Percentiles rank a stretch among this genome's conserved stretches.
phyloP scores from a whole-genome alignment of 2,113 vertebrate genomes.

The Puffinus mauretanicus region DNA sequence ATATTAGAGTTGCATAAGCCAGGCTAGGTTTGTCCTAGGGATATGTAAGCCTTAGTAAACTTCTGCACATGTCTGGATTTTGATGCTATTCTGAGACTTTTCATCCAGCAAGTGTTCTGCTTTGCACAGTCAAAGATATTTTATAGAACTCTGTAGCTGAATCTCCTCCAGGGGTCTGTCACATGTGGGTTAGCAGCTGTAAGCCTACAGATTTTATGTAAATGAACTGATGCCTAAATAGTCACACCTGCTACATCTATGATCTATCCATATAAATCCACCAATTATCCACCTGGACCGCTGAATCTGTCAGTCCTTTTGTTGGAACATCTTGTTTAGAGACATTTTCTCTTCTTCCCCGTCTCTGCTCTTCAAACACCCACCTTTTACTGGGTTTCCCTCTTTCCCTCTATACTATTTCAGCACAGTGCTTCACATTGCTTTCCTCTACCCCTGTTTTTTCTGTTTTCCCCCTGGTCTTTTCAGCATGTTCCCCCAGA shows the following conservation, averaged over 20 bases:
- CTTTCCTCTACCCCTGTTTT: neutral
- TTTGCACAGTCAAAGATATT: neutral
- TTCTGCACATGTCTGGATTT: neutral
- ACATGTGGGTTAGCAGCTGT: neutral
- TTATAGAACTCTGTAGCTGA: neutral
- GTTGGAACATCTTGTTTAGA: neutral
- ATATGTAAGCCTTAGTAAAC: neutral
- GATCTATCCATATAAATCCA: neutral
- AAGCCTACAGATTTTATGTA: neutral
- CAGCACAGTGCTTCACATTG: neutral
- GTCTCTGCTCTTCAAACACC: neutral
- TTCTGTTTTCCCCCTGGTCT: neutral
- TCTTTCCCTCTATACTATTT: neutral
- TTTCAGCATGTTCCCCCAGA: neutral
- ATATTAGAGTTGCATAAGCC: neutral
- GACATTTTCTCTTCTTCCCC: neutral
- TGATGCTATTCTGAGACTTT: neutral
- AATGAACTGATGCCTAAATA: neutral
- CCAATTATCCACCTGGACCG: neutral
- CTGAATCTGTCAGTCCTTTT: neutral
- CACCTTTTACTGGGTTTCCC: neutral
- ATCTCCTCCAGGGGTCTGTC: rapidly evolving
- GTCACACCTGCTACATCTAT: neutral
- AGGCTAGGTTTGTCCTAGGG: neutral
- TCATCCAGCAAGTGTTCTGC: neutral